Conservation (phyloP, 1,140 invertebrate species). For the Bicyclus anynana region DNA sequence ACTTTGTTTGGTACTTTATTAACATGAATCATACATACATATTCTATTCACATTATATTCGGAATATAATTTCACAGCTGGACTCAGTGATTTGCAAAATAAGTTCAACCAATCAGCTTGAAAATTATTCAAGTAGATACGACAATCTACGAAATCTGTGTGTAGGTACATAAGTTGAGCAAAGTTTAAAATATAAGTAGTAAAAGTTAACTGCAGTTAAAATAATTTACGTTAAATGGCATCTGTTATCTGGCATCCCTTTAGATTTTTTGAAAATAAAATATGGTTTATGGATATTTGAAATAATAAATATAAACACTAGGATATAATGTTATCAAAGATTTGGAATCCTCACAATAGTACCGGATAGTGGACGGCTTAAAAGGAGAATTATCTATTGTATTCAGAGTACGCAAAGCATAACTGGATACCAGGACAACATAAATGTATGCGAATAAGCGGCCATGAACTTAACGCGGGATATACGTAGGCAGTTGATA, state of each 20-base stretch:
- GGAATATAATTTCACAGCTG: neutral
- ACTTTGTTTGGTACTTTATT: slow-evolving; percentile 4
- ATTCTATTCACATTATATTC: neutral
- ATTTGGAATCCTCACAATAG: neutral
- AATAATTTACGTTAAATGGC: no score
- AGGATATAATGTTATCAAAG: no score
- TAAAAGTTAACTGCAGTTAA: no score
- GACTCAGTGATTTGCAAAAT: no score
- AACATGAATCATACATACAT: neutral
- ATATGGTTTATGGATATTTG: no score
- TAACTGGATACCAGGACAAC: slow-evolving; percentile 40
- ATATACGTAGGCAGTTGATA: slow-evolving; percentile 34
- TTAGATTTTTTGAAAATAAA: neutral
- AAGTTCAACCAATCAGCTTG: no score
- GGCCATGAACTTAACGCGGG: slow-evolving; percentile 50
- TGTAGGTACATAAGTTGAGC: no score
- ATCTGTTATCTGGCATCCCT: no score
- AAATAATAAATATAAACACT: no score
- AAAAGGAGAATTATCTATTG: slow-evolving; percentile 3
- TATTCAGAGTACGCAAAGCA: slow-evolving; percentile 5
- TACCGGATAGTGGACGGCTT: neutral
- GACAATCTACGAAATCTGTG: no score
- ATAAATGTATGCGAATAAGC: slow-evolving; percentile 24
- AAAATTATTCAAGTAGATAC: no score
- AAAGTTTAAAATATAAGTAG: no score